Conservation (phyloP, 2,113 vertebrate species). For the Dromiciops gliroides region DNA sequence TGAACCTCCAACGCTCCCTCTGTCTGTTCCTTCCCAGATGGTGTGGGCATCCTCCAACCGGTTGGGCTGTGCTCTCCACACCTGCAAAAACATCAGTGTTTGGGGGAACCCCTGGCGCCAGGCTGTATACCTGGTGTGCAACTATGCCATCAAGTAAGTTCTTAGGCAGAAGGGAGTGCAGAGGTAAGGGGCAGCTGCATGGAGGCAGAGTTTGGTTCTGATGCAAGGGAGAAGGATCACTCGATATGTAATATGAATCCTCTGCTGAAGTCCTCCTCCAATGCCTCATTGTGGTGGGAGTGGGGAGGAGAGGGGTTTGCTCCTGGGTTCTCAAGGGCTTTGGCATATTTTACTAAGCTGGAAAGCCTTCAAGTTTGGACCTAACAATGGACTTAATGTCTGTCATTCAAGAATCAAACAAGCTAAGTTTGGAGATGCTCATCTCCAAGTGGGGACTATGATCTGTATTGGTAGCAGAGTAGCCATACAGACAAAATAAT, state of each 20-base stretch:
- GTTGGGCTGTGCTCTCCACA: conserved; percentile 90
- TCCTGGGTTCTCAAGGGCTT: background rate
- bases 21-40: conserved; percentile 86
- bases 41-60: conserved; percentile 93
- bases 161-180: accelerated
- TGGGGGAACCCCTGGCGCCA: conserved; percentile 89
- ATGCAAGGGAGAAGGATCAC: background rate
- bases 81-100: conserved; percentile 87
- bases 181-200: no score
- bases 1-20: background rate
- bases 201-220: background rate
- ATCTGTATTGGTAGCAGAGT: background rate
- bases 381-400: no score
- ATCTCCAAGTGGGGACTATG: background rate
- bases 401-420: background rate
- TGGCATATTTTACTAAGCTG: background rate
- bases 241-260: background rate
- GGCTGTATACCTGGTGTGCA: conserved; percentile 90
- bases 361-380: background rate
- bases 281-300: background rate
- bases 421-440: background rate
- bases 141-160: conserved; percentile 95
- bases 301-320: background rate
- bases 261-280: background rate
- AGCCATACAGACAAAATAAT: background rate